These are phyloP conservation scores for Scaptomyza hsui DNA, from an alignment of 1,140 invertebrate species.

Conservation along the genomic window DNA sequence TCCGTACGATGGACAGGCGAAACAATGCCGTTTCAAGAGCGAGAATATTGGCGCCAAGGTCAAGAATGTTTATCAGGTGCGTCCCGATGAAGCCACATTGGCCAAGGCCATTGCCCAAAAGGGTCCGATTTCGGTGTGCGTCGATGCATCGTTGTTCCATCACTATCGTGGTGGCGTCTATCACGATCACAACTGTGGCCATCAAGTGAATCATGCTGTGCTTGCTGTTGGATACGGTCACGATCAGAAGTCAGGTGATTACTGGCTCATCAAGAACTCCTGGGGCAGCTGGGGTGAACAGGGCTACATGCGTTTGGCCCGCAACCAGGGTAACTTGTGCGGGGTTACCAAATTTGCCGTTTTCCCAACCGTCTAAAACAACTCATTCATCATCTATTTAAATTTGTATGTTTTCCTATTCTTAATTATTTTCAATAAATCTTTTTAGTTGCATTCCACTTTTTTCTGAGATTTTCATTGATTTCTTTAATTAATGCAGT, in stretches of 20 bases:
- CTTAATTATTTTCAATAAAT: too few relatives aligned
- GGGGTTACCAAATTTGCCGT: slow-evolving; percentile 4
- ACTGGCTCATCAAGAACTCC: slow-evolving; percentile 89
- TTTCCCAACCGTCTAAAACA: slow-evolving; percentile 10
- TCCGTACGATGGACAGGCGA: slow-evolving; percentile 88
- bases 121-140: slow-evolving; percentile 65
- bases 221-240: slow-evolving; percentile 88
- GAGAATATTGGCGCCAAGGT: slow-evolving; percentile 26
- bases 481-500: background rate
- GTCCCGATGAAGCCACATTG: slow-evolving; percentile 87
- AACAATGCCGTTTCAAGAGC: slow-evolving; percentile 66
- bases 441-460: too few relatives aligned
- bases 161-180: slow-evolving; percentile 18
- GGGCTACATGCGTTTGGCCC: slow-evolving; percentile 87
- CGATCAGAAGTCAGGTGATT: slow-evolving; percentile 72
- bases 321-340: slow-evolving; percentile 76
- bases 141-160: slow-evolving; percentile 18
- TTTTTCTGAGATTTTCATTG: too few relatives aligned
- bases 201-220: slow-evolving; percentile 86
- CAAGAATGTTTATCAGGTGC: slow-evolving; percentile 86
- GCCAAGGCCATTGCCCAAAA: slow-evolving; percentile 88
- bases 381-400: background rate
- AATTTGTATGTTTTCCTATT: background rate
- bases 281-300: slow-evolving; percentile 86
- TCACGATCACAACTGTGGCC: slow-evolving; percentile 87